Evolutionary conservation across 2,113 vertebrate species (phyloP).

Genomic region (Corvus hawaiiensis): DNA sequence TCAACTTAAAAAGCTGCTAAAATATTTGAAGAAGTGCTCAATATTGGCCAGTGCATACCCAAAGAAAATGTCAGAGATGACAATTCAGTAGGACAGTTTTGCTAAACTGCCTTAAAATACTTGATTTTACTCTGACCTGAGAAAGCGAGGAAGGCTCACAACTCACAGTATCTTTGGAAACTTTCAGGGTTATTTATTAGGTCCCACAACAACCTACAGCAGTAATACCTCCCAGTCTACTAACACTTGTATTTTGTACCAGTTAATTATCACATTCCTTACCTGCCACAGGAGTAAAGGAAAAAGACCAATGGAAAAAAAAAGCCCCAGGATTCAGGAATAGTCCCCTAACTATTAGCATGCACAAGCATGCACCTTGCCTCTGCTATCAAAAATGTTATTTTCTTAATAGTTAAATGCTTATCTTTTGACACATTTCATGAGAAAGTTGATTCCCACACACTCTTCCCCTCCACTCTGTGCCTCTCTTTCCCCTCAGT

Average conservation of each 20-base stretch:
- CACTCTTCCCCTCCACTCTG: too few species aligned
- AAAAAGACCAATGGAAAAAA: neutral
- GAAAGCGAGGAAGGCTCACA: neutral
- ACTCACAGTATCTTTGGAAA: neutral
- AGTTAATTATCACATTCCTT: neutral
- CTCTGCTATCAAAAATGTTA: neutral
- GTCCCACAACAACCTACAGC: neutral
- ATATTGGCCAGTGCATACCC: neutral
- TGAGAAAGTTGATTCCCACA: neutral
- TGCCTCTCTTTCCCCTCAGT: too few species aligned
- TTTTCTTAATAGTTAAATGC: neutral
- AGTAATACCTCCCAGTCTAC: neutral
- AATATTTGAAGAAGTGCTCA: neutral
- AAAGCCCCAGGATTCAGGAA: neutral
- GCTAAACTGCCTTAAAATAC: neutral
- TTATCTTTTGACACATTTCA: neutral
- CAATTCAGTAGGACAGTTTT: neutral
- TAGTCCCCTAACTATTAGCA: neutral
- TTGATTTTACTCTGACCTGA: neutral
- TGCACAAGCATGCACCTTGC: neutral
- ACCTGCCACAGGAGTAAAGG: neutral
- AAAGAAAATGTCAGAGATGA: neutral
- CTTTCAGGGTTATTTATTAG: neutral
- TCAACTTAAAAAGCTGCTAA: neutral
- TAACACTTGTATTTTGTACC: neutral